phyloP scores from a whole-genome alignment of 2,888 invertebrate genomes.

The Octodonta nipae region DNA sequence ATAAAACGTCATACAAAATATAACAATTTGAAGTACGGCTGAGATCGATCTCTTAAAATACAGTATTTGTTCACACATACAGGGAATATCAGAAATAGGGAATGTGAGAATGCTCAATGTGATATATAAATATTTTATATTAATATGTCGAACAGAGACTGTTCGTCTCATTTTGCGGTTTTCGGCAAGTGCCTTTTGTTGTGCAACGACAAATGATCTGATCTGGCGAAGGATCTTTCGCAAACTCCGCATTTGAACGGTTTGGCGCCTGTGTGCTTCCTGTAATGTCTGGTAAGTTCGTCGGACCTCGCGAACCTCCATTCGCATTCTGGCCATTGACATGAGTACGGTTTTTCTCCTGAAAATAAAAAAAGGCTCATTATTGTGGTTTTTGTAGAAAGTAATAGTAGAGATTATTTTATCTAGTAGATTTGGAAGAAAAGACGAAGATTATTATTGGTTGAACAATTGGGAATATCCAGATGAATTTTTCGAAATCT shows the following conservation, averaged over 20 bases:
- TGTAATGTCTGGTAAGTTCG: conserved; percentile 89
- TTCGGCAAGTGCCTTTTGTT: conserved; percentile 95
- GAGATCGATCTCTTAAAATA: no score
- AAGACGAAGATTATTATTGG: no score
- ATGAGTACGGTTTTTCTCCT: conserved; percentile 97
- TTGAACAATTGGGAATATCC: no score
- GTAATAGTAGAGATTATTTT: no score
- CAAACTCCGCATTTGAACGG: conserved; percentile 94
- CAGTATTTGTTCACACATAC: no score
- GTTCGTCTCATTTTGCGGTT: conserved; percentile 47
- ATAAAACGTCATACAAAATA: no score
- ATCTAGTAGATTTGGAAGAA: no score
- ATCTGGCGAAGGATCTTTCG: conserved; percentile 86
- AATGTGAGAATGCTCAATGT: conserved; percentile 5
- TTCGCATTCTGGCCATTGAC: conserved; percentile 95
- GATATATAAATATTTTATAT: conserved; percentile 11
- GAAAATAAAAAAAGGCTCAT: conserved; percentile 29
- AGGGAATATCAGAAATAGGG: conserved; percentile 9
- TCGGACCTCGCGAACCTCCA: conserved; percentile 95
- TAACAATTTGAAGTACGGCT: no score
- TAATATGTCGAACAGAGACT: no score
- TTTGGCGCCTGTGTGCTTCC: conserved; percentile 93
- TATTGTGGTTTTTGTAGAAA: no score
- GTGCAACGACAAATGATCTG: conserved; percentile 89
- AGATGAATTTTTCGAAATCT: no score